These are phyloP conservation scores for Troides oblongomaculatus DNA, from an alignment of 2,888 invertebrate species.

Conservation along the genomic window DNA sequence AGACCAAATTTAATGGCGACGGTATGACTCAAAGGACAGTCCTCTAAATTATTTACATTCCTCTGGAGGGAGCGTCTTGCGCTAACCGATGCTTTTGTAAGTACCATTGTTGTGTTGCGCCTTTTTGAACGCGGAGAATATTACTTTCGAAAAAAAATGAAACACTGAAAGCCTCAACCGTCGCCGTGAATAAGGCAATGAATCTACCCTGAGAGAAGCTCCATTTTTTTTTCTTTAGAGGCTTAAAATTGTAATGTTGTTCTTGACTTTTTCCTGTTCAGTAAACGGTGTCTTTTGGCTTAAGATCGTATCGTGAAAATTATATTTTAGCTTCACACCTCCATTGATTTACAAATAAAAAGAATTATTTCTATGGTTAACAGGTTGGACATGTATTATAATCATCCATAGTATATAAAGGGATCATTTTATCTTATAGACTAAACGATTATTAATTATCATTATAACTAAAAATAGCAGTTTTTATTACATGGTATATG, in stretches of 20 bases:
- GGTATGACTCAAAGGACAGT: slow-evolving; percentile 56
- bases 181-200: slow-evolving; percentile 19
- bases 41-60: slow-evolving; percentile 64
- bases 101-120: slow-evolving; percentile 25
- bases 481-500: too few relatives aligned
- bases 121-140: slow-evolving; percentile 24
- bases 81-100: slow-evolving; percentile 40
- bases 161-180: slow-evolving; percentile 10
- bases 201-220: not conserved
- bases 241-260: slow-evolving; percentile 5
- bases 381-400: too few relatives aligned
- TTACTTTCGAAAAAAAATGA: slow-evolving; percentile 23
- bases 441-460: too few relatives aligned
- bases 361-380: too few relatives aligned
- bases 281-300: not conserved
- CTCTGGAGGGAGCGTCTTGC: slow-evolving; percentile 52
- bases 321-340: not conserved
- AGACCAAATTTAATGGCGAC: slow-evolving; percentile 61
- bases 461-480: too few relatives aligned
- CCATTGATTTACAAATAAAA: not conserved
- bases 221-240: slow-evolving; percentile 7
- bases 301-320: not conserved
- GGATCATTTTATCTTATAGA: too few relatives aligned
- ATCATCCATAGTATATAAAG: too few relatives aligned
- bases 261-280: not conserved